Evolutionary conservation across 1,140 invertebrate genomes (phyloP), one percentile per base, ranked within the genome.

Genomic region (Bemisia tabaci): DNA sequence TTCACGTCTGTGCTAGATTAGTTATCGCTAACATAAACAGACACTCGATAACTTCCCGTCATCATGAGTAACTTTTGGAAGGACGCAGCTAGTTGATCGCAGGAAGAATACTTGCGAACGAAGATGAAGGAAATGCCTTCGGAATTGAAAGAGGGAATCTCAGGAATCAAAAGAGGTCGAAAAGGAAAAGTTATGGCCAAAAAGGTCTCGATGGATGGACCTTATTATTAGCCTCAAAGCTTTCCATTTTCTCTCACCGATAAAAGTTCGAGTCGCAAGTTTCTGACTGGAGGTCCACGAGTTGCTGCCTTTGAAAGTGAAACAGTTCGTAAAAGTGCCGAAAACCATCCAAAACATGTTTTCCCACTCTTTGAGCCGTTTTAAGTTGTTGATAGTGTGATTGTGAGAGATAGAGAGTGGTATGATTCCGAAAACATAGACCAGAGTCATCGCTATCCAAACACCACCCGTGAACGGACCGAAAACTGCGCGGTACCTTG

Each of bases 321-420:
- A 89, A 68, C 84, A 84, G 71, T 90, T 90, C 1, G 88, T 90
- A 74, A 89, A 90, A 59, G 87, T 90, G 12, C 87, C 87, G 70
- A 89, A 90, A 22, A 90, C 86, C 73, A 87, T 89, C 74, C 75
- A 76, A 27, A 76, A 77, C 73, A 75, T 74, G 59, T 87, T 86
- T 74, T 87, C 86, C 22, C 88, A 77, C 77, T 87, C 84, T 48
- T 82, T 81, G 64, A 84, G 84, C 69, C 85, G 82, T 58, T 84
- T 79, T 22, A 88, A 69, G 17, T 84, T 83, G 12, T 75, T 76
- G 2, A 89, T 72, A 0, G 83, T 83, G 62, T 85, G 82, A 69
- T 84, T 83, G 67, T 87, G 84, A 0, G 87, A 87, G 68, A 85
- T 86, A 0, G 85, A 81, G 63, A 89, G 77, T 1, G 87, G 86